Base-by-base conservation (phyloP, 1,140 invertebrate genomes). In the Zophobas morio region DNA sequence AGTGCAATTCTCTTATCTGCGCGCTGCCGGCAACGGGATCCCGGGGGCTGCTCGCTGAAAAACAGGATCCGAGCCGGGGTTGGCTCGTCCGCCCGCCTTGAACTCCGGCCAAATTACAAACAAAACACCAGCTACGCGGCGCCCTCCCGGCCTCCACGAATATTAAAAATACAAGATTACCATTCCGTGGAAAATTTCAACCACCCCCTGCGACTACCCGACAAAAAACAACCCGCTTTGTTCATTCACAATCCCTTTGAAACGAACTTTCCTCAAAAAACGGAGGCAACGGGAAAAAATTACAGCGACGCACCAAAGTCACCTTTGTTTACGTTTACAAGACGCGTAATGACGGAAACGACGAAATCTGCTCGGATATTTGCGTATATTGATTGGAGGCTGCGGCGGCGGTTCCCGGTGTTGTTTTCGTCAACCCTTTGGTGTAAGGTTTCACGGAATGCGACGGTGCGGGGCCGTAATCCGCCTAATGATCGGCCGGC, bases 1-100 rank as follows among this genome's bases (percentile, higher is more conserved):
- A 93, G 92, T 92, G 91, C 92, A 93, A 94, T 94, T 94, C 92
- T 93, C 92, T 93, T 93, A 93, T 94, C 92, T 92, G 87, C 88
- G 87, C 85, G 88, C 85, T 84, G 85, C 86, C 86, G 87, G 87
- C 87, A 85, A 85, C 84, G 86, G 85, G 85, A 84, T 83, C 83
- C 83, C 80, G 79, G 83, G 82, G 72, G 72, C 71, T 73, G 71
- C 47, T 56, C 54, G 82, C 83, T 83, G 82, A 84, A 86, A 85
- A 85, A 85, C 84, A 85, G 83, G 81, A 84, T 82, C 84, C 72
- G 72, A 60, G 73, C 71, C 47, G 77, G 75, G 66, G 73, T 54
- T 76, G 77, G 79, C 71, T 76, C 73, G 79, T 75, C 73, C 71
- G 78, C 72, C 70, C 77, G 73, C 76, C 74, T 66, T 74, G 80